Conservation (phyloP, 2,797 vertebrate genomes). For the Spatula versicolor region DNA sequence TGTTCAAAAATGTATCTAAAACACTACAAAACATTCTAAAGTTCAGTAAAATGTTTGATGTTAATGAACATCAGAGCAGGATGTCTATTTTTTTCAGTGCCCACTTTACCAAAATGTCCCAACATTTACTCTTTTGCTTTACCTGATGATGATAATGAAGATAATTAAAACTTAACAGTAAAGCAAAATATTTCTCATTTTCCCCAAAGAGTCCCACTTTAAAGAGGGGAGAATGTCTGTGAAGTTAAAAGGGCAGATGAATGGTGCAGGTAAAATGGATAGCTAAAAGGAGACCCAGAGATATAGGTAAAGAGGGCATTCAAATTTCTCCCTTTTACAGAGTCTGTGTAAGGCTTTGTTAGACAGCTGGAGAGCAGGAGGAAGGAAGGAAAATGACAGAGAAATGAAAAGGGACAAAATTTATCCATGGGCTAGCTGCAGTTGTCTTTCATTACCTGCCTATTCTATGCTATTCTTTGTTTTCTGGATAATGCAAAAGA, state of each 20-base stretch:
- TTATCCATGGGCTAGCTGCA: rapidly evolving
- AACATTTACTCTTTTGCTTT: not conserved
- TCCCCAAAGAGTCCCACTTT: not conserved
- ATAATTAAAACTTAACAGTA: not conserved
- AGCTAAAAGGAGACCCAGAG: not conserved
- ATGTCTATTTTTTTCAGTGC: not conserved
- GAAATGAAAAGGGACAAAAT: not conserved
- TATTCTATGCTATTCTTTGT: not conserved
- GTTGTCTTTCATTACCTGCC: not conserved
- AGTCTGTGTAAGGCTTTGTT: not conserved
- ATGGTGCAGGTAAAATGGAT: rapidly evolving
- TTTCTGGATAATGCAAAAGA: not conserved
- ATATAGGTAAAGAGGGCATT: not conserved
- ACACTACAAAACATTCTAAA: not conserved
- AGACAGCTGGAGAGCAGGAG: rapidly evolving
- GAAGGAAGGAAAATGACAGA: not conserved
- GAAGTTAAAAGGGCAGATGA: not conserved
- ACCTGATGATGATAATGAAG: not conserved
- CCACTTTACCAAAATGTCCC: not conserved
- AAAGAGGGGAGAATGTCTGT: not conserved
- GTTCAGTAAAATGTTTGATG: not conserved
- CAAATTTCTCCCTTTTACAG: not conserved
- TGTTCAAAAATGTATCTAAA: not conserved
- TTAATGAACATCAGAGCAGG: not conserved
- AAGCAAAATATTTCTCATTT: not conserved